Evolutionary conservation across 2,888 invertebrate genomes (phyloP).

Genomic region (Tubiluchus corallicola): DNA sequence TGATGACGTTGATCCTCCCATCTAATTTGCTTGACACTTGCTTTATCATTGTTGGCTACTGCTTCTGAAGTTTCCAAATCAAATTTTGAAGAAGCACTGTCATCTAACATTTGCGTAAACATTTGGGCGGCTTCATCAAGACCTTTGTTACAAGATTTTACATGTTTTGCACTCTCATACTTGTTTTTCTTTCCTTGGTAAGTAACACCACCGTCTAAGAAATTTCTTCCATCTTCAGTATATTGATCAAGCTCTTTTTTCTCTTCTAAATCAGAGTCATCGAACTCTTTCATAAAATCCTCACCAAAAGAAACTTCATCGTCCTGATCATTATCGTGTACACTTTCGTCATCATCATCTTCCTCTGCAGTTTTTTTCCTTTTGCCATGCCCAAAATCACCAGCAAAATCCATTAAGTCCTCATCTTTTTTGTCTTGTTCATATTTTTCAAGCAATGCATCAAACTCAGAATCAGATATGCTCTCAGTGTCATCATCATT

Average conservation of each 20-base stretch:
- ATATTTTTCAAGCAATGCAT: background rate
- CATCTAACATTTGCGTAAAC: conserved; percentile 69
- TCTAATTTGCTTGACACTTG: conserved; percentile 26
- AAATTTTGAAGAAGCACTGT: conserved; percentile 42
- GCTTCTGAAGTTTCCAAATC: conserved; percentile 42
- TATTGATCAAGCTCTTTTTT: conserved; percentile 14
- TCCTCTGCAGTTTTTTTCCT: too few relatives aligned
- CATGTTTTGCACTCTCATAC: too few relatives aligned
- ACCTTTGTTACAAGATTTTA: too few relatives aligned
- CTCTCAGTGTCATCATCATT: background rate
- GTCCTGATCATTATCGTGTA: conserved; percentile 47
- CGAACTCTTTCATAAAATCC: conserved; percentile 21
- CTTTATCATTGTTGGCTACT: conserved; percentile 25
- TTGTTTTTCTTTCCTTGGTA: conserved; percentile 4
- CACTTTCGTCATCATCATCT: conserved; percentile 45
- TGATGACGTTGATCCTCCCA: conserved; percentile 27
- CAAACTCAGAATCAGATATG: background rate
- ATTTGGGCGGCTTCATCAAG: conserved; percentile 18
- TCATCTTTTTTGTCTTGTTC: background rate
- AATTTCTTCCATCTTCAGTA: conserved; percentile 7
- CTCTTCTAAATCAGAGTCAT: conserved; percentile 23
- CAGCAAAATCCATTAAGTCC: background rate
- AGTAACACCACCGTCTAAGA: conserved; percentile 4
- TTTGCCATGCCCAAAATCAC: too few relatives aligned
- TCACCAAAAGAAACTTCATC: conserved; percentile 42